phyloP scores from a whole-genome alignment of 2,888 invertebrate species.

The Eupithecia insigniata region DNA sequence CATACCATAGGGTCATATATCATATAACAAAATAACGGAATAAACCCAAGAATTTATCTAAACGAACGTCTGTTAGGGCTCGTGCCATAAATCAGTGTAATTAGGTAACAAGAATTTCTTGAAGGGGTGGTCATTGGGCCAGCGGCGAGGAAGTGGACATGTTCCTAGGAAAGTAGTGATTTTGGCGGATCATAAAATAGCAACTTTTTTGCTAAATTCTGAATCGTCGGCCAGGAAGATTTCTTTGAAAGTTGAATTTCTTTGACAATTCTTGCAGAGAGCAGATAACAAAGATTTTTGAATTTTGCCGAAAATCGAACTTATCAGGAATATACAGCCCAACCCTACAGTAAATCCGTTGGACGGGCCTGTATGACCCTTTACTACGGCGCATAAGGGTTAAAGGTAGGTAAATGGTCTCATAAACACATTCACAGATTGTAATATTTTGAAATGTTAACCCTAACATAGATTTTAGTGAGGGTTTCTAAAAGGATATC shows the following conservation, averaged over 20 bases:
- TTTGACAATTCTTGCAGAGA: background rate
- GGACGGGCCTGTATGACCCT: background rate
- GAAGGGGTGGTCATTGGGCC: slow-evolving; percentile 9
- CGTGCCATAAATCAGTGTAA: slow-evolving; percentile 43
- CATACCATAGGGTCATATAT: background rate
- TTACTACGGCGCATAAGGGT: background rate
- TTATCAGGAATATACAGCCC: background rate
- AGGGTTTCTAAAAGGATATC: background rate
- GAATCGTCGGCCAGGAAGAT: background rate
- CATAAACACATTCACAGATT: slow-evolving; percentile 2
- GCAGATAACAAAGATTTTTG: background rate
- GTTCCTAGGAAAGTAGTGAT: background rate
- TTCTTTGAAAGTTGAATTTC: background rate
- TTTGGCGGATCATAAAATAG: background rate
- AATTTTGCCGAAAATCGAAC: background rate
- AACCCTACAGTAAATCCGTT: background rate
- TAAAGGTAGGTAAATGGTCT: background rate
- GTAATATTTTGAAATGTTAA: background rate
- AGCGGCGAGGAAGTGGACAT: background rate
- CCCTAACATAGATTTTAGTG: background rate
- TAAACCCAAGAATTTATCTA: slow-evolving; percentile 29
- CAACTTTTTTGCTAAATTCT: background rate
- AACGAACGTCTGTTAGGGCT: slow-evolving; percentile 25
- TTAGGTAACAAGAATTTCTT: slow-evolving; percentile 43
- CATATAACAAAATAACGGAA: slow-evolving; percentile 25